Evolutionary conservation across 2,113 vertebrate genomes (phyloP).

Genomic region (Budorcas taxicolor): DNA sequence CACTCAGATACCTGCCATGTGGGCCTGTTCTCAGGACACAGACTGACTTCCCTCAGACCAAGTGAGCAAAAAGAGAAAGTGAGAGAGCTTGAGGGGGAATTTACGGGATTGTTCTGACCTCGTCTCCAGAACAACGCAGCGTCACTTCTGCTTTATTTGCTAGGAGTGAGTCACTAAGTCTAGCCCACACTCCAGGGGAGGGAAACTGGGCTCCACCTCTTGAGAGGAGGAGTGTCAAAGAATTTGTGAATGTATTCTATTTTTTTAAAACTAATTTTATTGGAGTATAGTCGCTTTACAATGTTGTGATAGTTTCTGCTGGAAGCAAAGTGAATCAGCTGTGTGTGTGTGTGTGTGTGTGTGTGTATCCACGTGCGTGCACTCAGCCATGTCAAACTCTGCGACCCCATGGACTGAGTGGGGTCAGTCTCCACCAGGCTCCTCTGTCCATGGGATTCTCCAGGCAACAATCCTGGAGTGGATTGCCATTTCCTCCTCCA

Average conservation of each 20-base stretch:
- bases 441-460: neutral
- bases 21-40: neutral
- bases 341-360: too few species aligned
- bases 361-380: rapidly evolving
- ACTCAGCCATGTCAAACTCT: neutral
- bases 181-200: neutral
- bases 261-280: neutral
- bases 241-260: neutral
- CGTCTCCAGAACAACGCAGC: neutral
- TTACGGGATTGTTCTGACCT: neutral
- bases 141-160: neutral
- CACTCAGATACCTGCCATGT: neutral
- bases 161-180: neutral
- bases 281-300: neutral
- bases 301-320: neutral
- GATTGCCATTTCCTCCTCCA: neutral
- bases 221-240: neutral
- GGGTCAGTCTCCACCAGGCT: neutral
- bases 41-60: neutral
- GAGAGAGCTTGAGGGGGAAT: neutral
- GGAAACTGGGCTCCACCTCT: neutral
- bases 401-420: neutral
- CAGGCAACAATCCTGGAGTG: neutral
- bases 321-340: neutral
- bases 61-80: neutral